Evolutionary conservation across 2,797 vertebrate species (phyloP).

Genomic region (Glyptemys insculpta): DNA sequence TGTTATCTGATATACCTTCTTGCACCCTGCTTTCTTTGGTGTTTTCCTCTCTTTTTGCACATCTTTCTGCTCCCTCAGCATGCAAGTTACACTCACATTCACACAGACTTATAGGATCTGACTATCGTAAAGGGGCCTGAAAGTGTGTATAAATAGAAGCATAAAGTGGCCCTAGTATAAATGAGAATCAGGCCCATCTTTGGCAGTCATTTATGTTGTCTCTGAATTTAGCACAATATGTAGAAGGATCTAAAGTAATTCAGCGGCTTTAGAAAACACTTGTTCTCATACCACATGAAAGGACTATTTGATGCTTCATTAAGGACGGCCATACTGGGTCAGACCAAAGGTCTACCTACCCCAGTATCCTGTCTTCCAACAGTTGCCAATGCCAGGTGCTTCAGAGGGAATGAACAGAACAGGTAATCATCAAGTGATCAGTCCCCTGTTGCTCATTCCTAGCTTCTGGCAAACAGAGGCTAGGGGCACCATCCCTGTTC

Average conservation of each 20-base stretch:
- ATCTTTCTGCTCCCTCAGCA: not conserved
- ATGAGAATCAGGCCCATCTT: not conserved
- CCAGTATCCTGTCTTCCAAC: too few relatives aligned
- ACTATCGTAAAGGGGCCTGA: not conserved
- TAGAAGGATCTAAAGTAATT: not conserved
- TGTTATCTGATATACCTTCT: not conserved
- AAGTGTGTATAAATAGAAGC: not conserved
- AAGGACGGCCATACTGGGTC: too few relatives aligned
- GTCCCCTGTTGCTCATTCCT: too few relatives aligned
- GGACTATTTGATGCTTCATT: not conserved
- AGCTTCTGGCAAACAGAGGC: too few relatives aligned
- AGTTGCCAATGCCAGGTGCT: too few relatives aligned
- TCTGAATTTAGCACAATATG: not conserved
- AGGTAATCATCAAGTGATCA: too few relatives aligned
- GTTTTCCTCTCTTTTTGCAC: not conserved
- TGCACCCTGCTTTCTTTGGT: not conserved
- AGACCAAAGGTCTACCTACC: too few relatives aligned
- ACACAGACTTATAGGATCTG: not conserved
- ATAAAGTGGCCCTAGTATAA: not conserved
- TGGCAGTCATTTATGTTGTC: not conserved
- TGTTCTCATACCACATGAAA: rapidly evolving
- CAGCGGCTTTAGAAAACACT: not conserved
- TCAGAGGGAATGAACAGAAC: too few relatives aligned
- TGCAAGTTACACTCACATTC: not conserved
- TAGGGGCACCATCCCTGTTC: too few relatives aligned